Evolutionary conservation across 2,113 vertebrate genomes (phyloP), one percentile per base, ranked within the genome.

Genomic region (Antechinus flavipes): DNA sequence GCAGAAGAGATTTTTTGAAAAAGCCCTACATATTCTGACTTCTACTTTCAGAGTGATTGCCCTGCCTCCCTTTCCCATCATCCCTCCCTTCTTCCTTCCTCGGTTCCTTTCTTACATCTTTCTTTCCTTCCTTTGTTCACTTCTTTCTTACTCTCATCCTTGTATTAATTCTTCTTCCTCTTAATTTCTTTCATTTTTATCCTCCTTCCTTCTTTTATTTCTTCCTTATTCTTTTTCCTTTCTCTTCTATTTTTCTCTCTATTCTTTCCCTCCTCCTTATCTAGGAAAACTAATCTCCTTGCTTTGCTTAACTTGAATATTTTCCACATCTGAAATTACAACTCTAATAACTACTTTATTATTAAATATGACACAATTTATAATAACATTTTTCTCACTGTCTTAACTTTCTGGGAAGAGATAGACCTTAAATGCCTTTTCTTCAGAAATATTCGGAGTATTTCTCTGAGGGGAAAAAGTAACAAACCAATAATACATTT

Each of bases 261-360:
- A 9, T 2, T 94, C 53, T 4, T 22, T 54, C 54, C 22, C 46
- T 53, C 89, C 35, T 54, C n/a, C 5, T 91, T 47, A 68, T 52
- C 8, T 24, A 89, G 9, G 49, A 54, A 68, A 16, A 27, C 90
- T 56, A 0, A 27, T 54, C 68, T 54, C 68, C 90, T 10, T 61
- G 46, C 47, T 94, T 96, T 47, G 47, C 47, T 47, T 47, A 84
- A 52, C 27, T 89, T 93, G 30, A 84, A 26, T 50, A 55, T 84
- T 54, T 92, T 35, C 56, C 53, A 46, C 26, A 50, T 0, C 93
- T 95, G 25, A 96, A 96, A 95, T 91, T 95, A 92, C n/a, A 46
- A 26, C 46, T 96, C 93, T 46, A 94, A 58, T 91, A 97, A 94
- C 22, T 92, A 76, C 47, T 30, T 96, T 94, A 93, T 94, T 95